These are phyloP conservation scores for Erethizon dorsatum DNA, from an alignment of 2,797 vertebrate genomes.

Conservation along the genomic window DNA sequence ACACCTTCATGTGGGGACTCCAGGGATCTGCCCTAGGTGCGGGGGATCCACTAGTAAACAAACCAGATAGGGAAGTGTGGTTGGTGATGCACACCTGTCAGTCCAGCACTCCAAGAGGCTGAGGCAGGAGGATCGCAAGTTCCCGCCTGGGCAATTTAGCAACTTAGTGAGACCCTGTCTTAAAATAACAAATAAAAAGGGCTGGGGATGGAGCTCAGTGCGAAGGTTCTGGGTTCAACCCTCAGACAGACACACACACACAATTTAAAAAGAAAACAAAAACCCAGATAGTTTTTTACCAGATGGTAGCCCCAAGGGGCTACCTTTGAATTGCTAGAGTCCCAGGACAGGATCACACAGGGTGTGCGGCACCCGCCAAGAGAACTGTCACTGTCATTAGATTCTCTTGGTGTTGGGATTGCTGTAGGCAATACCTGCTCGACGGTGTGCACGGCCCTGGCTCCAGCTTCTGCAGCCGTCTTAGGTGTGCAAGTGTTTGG, in stretches of 20 bases:
- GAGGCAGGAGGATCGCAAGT: background rate
- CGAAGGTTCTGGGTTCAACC: background rate
- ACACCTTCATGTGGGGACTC: fast-evolving
- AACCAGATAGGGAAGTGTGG: background rate
- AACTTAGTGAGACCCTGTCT: background rate
- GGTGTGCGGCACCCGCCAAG: background rate
- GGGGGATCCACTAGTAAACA: background rate
- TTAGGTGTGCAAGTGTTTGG: no score
- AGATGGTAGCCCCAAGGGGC: no score
- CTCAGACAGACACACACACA: background rate
- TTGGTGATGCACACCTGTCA: background rate
- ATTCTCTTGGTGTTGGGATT: background rate
- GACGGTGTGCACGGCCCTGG: no score
- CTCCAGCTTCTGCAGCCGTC: no score
- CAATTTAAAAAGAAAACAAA: background rate
- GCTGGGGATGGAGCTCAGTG: background rate
- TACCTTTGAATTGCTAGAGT: background rate
- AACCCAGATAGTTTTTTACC: background rate
- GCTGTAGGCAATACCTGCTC: background rate
- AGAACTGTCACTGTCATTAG: background rate
- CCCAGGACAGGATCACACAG: background rate
- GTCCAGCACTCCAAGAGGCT: background rate
- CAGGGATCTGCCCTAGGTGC: background rate
- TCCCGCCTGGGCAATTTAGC: background rate
- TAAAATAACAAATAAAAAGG: background rate